Base-by-base conservation (phyloP, 2,888 invertebrate genomes). In the Noctua janthina region DNA sequence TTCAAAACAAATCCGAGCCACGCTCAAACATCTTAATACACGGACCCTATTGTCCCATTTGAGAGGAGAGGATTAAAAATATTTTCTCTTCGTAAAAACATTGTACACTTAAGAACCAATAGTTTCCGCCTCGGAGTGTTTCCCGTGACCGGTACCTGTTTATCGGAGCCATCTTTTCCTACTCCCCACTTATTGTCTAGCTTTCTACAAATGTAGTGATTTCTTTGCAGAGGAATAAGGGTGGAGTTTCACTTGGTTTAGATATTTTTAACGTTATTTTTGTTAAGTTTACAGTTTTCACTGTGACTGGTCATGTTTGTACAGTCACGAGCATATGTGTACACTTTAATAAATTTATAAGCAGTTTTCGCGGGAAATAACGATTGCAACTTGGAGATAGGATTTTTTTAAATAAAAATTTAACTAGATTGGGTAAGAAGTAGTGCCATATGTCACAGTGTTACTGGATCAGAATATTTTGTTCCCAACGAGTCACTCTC, bases 81-180 rank as follows among this genome's bases (percentile, higher is more conserved):
- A 78, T 76, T 70, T 69, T 66, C 68, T 81, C 69, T 49, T 49
- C 35, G 71, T 76, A 78, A 76, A 76, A 74, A 88, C 77, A 81
- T 54, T 39, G 81, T 78, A 85, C 88, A 81, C 74, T 82, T 90
- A 83, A 85, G 73, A 83, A 88, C 83, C 81, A 76, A 81, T 86
- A 82, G 79, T 82, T 86, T 81, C 82, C 67, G 71, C 39, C 71
- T 79, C 62, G 46, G 72, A 79, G 82, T 87, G 84, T 78, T 88
- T 88, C 76, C 84, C 82, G 83, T 82, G 79, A 69, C 76, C 74
- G 56, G 79, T 84, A 83, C 88, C 88, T 88, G 87, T 89, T 90
- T 89, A 90, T 89, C 90, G 83, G 73, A n/a, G 76, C 83, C 76
- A 89, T 89, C 90, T 90, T 86, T 89, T 89, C 84, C 88, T 86